Evolutionary conservation across 2,113 vertebrate species (phyloP).

Genomic region (Arothron firmamentum): DNA sequence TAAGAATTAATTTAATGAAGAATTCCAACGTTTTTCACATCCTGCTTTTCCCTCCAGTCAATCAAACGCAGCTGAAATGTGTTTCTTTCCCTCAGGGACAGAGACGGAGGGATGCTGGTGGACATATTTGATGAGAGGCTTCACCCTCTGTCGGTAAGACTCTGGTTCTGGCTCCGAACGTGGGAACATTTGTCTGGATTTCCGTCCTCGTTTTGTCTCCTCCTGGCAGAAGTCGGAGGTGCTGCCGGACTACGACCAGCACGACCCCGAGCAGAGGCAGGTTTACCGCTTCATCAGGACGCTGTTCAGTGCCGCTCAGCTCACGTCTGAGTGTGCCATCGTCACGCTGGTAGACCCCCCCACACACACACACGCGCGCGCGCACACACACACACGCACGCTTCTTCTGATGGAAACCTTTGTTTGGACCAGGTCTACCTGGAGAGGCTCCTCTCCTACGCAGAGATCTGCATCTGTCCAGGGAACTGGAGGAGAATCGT

Average conservation of each 20-base stretch:
- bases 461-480: conserved; percentile 93
- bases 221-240: conserved; percentile 72
- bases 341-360: conserved; percentile 87
- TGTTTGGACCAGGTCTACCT: conserved; percentile 82
- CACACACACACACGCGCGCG: not conserved
- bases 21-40: no score
- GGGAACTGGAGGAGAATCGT: conserved; percentile 97
- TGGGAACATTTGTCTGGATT: no score
- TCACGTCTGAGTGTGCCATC: conserved; percentile 97
- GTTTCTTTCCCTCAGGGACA: conserved; percentile 75
- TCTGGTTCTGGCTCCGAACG: no score
- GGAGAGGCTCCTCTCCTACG: conserved; percentile 93
- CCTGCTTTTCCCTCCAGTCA: no score
- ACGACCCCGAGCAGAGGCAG: conserved; percentile 95
- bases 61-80: no score
- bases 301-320: conserved; percentile 93
- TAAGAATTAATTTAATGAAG: no score
- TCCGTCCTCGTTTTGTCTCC: not conserved
- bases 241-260: conserved; percentile 88
- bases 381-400: not conserved
- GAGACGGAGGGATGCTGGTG: conserved; percentile 85
- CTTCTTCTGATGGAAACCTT: not conserved
- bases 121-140: conserved; percentile 99
- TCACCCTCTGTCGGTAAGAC: conserved; percentile 89
- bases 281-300: conserved; percentile 96